phyloP scores from a whole-genome alignment of 2,797 vertebrate species.

The Enteromius mattozi region DNA sequence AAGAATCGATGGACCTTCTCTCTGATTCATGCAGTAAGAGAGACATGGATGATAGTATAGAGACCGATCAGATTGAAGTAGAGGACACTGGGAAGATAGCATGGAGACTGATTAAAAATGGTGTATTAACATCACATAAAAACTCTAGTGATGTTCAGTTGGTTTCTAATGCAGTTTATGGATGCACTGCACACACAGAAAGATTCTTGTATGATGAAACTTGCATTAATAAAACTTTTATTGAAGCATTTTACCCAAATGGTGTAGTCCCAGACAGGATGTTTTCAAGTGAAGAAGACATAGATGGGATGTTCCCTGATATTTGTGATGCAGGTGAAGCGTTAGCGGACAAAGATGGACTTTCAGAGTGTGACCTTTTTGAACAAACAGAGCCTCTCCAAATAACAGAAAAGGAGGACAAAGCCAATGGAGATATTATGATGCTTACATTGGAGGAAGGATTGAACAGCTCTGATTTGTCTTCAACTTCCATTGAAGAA shows the following conservation, averaged over 20 bases:
- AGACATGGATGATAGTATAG: conserved; percentile 46
- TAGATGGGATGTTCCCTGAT: conserved; percentile 49
- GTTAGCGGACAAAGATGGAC: conserved; percentile 58
- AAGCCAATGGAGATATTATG: conserved; percentile 42
- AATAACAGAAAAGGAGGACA: conserved; percentile 27
- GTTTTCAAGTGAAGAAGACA: conserved; percentile 45
- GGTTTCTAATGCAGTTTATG: conserved; percentile 5
- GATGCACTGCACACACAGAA: conserved; percentile 28
- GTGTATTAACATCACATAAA: conserved; percentile 18
- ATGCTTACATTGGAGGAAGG: conserved; percentile 45
- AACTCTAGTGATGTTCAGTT: conserved; percentile 32
- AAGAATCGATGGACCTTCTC: conserved; percentile 71
- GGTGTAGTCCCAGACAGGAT: conserved; percentile 10
- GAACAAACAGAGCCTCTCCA: conserved; percentile 44
- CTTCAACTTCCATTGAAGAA: conserved; percentile 47
- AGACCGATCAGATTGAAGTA: conserved; percentile 38
- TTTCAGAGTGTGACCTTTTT: conserved; percentile 59
- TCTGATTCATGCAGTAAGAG: conserved; percentile 70
- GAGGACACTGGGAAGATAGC: conserved; percentile 54
- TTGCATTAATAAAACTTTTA: conserved; percentile 54
- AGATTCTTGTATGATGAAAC: conserved; percentile 34
- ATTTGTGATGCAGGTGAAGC: conserved; percentile 59
- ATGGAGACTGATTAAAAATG: conserved; percentile 44
- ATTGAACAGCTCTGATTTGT: conserved; percentile 39
- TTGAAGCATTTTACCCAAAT: conserved; percentile 57